Evolutionary conservation across 2,888 invertebrate genomes (phyloP).

Genomic region (Adelphocoris suturalis): DNA sequence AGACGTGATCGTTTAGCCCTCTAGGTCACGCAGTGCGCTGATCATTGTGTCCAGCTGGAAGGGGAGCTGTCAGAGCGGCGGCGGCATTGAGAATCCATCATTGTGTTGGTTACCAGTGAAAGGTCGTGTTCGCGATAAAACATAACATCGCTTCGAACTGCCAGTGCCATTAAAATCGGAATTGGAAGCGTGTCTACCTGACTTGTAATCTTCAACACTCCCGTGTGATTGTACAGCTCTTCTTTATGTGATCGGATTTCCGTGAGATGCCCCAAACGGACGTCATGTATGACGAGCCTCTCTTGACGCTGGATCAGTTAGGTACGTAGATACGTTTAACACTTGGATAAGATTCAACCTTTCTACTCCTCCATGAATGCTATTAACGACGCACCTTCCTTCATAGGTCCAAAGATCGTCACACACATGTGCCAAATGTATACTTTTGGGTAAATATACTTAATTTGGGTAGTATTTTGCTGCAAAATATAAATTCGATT

Average conservation of each 20-base stretch:
- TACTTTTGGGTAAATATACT: no score
- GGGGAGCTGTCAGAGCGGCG: neutral
- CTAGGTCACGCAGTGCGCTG: constrained; percentile 33
- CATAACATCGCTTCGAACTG: neutral
- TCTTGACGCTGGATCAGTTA: constrained; percentile 33
- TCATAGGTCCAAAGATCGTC: no score
- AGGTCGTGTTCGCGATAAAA: constrained; percentile 17
- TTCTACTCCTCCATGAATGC: no score
- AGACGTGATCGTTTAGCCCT: constrained; percentile 18
- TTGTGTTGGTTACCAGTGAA: constrained; percentile 39
- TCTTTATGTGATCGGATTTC: neutral
- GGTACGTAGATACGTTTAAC: neutral
- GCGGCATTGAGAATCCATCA: constrained; percentile 42
- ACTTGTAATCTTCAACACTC: neutral
- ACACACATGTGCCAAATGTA: no score
- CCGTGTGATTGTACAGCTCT: neutral
- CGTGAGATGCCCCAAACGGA: neutral
- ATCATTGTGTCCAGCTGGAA: constrained; percentile 4
- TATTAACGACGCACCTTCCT: no score
- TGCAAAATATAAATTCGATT: no score
- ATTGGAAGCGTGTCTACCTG: neutral
- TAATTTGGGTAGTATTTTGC: no score
- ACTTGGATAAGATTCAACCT: no score
- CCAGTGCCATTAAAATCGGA: neutral
- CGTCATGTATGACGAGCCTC: constrained; percentile 36